Evolutionary conservation across 2,888 invertebrate genomes (phyloP), one percentile per base, ranked within the genome.

Genomic region (Tridacna crocea): DNA sequence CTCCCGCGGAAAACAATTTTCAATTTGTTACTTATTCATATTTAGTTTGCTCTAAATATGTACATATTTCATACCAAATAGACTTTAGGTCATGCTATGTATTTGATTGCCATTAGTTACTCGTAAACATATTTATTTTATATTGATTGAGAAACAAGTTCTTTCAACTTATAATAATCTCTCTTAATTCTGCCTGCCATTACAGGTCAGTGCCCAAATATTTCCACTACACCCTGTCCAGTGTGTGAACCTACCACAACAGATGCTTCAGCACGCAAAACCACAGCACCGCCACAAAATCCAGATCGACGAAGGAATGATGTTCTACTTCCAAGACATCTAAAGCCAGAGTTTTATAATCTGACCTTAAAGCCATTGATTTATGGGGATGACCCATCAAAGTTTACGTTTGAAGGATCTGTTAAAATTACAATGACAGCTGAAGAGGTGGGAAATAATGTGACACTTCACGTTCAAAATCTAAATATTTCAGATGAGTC

Each of bases 331-430:
- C 93, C 93, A 0, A 72, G 61, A 6, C 75, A 88, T 46, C 74
- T 92, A 26, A 65, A 84, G 24, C 93, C 93, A 0, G 26, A 84
- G 12, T 80, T 87, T 36, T 93, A 93, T 77, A 88, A 90, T 27
- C 73, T 93, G 13, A 89, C 89, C 36, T 81, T 92, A 13, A 80
- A 88, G 48, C 92, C 92, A 0, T 83, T 92, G 80, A 92, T 93
- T 82, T 91, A 92, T 79, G 79, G 79, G 4, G 74, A 68, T 10
- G 88, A 90, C 66, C 89, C 91, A 2, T 78, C 84, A 22, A 77
- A 79, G 17, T 93, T 93, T 75, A 89, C 87, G 10, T 92, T 91
- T 79, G 81, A 88, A 17, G 92, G 92, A 11, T 81, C 77, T 22
- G 89, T 91, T 0, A 85, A 80, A 36, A 91, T 92, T 15, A 73